Percentiles rank a stretch among this genome's conserved stretches.
Conservation (phyloP, 2,797 vertebrate genomes). For the Oreortyx pictus region DNA sequence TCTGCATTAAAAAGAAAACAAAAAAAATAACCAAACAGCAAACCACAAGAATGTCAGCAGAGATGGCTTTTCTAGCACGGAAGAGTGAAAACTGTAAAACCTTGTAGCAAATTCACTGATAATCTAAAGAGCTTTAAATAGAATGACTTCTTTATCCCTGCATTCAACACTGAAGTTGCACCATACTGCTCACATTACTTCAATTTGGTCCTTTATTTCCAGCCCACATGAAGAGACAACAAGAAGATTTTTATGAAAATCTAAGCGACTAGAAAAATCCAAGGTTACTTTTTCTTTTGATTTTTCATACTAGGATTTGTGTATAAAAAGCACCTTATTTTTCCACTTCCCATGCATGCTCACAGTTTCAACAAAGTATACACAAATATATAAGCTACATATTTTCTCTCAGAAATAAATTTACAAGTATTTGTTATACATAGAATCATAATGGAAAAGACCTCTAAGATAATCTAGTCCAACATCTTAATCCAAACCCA, state of each 20-base stretch:
- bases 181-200: background rate
- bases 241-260: background rate
- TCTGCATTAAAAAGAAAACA: conserved; percentile 79
- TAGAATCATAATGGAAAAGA: too few relatives aligned
- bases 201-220: rapidly evolving
- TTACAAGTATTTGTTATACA: background rate
- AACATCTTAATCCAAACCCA: background rate
- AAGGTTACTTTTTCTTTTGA: conserved; percentile 17
- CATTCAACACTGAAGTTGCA: background rate
- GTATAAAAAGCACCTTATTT: background rate
- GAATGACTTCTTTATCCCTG: background rate
- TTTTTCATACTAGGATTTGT: background rate
- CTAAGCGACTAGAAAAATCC: background rate
- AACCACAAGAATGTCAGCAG: conserved; percentile 1
- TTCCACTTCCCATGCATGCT: background rate
- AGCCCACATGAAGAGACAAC: background rate
- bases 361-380: background rate
- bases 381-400: background rate
- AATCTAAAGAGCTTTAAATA: background rate
- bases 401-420: background rate
- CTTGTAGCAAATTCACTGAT: background rate
- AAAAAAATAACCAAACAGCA: background rate
- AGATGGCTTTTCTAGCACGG: background rate
- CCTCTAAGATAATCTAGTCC: too few relatives aligned
- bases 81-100: background rate